Evolutionary conservation across 2,888 invertebrate genomes (phyloP).

Genomic region (Calameuta pallipes): DNA sequence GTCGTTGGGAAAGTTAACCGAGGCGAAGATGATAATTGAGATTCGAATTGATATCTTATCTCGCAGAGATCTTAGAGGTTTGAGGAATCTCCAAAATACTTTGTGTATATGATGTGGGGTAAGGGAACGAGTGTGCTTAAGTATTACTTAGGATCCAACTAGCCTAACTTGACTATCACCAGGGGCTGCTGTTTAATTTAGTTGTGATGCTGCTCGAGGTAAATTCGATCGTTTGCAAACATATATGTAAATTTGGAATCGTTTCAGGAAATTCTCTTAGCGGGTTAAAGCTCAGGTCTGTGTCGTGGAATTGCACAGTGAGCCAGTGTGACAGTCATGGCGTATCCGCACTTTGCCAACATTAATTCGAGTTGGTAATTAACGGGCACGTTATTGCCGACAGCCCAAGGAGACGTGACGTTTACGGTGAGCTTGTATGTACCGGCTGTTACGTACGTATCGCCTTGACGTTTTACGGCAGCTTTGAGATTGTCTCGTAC

Average conservation of each 20-base stretch:
- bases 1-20: background rate
- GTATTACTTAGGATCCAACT: background rate
- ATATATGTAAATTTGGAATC: conserved; percentile 3
- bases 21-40: background rate
- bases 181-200: background rate
- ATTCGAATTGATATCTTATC: background rate
- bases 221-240: background rate
- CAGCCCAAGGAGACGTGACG: conserved; percentile 44
- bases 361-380: conserved; percentile 56
- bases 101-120: background rate
- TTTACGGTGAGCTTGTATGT: conserved; percentile 21
- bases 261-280: background rate
- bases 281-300: background rate
- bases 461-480: background rate
- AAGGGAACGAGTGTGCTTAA: background rate
- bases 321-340: background rate
- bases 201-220: background rate
- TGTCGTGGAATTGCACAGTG: background rate
- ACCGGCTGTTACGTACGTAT: background rate
- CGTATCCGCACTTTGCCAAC: conserved; percentile 21
- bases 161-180: background rate
- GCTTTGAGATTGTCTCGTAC: background rate
- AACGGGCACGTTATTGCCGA: conserved; percentile 57
- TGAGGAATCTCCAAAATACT: background rate
- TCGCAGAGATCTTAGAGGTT: background rate